Percentiles rank a stretch among this genome's conserved stretches.
Conservation (phyloP, 1,140 invertebrate genomes). For the Anadara kagoshimensis region DNA sequence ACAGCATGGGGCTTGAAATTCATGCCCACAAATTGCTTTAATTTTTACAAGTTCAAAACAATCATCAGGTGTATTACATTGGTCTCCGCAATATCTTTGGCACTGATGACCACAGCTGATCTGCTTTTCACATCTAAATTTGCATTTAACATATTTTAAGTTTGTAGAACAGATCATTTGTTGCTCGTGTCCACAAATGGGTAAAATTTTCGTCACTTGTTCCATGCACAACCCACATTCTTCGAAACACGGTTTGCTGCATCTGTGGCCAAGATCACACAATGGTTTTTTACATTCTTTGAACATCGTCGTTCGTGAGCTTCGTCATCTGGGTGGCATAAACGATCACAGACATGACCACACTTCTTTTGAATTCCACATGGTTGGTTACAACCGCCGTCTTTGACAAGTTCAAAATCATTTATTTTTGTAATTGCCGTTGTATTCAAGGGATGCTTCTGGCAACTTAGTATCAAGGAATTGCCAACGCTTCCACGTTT, state of each 20-base stretch:
- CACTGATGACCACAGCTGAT: slow-evolving; percentile 79
- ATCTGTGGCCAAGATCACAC: slow-evolving; percentile 51
- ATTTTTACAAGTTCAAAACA: slow-evolving; percentile 32
- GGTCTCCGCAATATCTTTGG: slow-evolving; percentile 78
- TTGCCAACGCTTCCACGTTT: slow-evolving; percentile 35
- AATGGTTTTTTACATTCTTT: slow-evolving; percentile 60
- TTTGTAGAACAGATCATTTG: slow-evolving; percentile 38
- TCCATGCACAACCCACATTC: slow-evolving; percentile 54
- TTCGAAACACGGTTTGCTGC: slow-evolving; percentile 45
- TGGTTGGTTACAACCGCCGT: slow-evolving; percentile 70
- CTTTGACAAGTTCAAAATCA: slow-evolving; percentile 68
- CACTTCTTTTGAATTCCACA: slow-evolving; percentile 67
- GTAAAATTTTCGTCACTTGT: slow-evolving; percentile 38
- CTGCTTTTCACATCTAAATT: slow-evolving; percentile 34
- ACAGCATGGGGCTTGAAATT: slow-evolving; percentile 56
- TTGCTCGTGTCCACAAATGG: slow-evolving; percentile 39
- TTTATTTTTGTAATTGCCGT: slow-evolving; percentile 41
- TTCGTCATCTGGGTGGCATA: slow-evolving; percentile 65
- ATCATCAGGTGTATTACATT: slow-evolving; percentile 72
- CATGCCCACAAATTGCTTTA: slow-evolving; percentile 67
- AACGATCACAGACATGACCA: slow-evolving; percentile 67
- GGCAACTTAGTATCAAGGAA: slow-evolving; percentile 70
- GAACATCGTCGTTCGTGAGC: slow-evolving; percentile 56
- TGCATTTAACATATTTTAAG: slow-evolving; percentile 35
- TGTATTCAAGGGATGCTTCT: slow-evolving; percentile 70